phyloP scores from a whole-genome alignment of 1,140 invertebrate species.

The Platyscapa corneri region DNA sequence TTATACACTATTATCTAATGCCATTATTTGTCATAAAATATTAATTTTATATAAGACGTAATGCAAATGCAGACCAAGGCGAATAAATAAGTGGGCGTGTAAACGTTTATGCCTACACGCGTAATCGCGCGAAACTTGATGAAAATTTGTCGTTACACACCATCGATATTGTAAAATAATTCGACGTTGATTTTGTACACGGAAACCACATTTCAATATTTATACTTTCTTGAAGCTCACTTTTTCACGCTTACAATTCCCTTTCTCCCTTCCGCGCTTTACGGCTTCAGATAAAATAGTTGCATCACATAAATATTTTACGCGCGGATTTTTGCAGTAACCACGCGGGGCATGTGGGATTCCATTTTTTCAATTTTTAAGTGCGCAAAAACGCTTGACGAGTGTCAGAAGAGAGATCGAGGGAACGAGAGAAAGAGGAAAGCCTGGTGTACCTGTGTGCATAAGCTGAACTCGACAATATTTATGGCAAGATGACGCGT shows the following conservation, averaged over 20 bases:
- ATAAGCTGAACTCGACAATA: constrained; percentile 23
- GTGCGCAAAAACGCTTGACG: constrained; percentile 27
- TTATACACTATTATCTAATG: background rate
- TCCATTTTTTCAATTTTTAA: constrained; percentile 25
- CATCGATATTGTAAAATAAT: background rate
- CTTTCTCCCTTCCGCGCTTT: background rate
- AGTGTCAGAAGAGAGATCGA: constrained; percentile 26
- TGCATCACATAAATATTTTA: constrained; percentile 28
- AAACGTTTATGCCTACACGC: background rate
- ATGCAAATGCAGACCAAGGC: background rate
- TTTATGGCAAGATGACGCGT: constrained; percentile 45
- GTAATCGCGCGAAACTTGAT: background rate
- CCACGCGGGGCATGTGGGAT: background rate
- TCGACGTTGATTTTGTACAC: background rate
- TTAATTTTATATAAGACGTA: background rate
- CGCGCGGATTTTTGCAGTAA: background rate
- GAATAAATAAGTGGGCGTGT: background rate
- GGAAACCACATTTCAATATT: background rate
- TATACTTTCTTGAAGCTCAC: background rate
- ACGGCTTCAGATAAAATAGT: constrained; percentile 15
- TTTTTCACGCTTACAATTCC: background rate
- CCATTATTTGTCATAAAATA: background rate
- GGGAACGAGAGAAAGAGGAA: constrained; percentile 19
- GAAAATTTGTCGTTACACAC: background rate
- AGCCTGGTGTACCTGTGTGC: constrained; percentile 11